Evolutionary conservation across 2,888 invertebrate species (phyloP), one percentile per base, ranked within the genome.

Genomic region (Antitype chi): DNA sequence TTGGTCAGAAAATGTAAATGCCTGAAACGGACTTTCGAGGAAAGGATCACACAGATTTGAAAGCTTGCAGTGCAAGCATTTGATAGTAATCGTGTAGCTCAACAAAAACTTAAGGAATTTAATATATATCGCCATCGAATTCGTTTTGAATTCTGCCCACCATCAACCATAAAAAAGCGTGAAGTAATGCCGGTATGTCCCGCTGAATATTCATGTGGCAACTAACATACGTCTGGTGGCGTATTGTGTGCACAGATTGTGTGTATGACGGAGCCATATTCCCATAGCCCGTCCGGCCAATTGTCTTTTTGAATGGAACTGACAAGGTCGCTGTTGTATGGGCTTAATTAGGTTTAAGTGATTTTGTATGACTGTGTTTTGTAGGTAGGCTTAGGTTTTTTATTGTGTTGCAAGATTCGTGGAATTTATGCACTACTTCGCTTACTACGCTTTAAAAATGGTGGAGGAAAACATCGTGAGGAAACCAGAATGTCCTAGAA

Each of bases 231-330:
- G 82, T 89, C 92, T 90, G 92, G 94, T 93, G 89, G 92, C 64
- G 91, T 88, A 95, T 95, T 95, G 95, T 68, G 11, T 95, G 82
- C n/a, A n/a, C n/a, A n/a, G n/a, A 95, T 95, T 95, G 95, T 68
- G 11, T 95, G 82, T 84, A 92, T 94, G 94, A 94, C 93, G 92
- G 90, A 89, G 88, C 92, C 93, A 88, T 91, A 91, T 95, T 95
- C 95, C 93, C 95, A 95, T 92, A 85, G 89, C 82, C 85, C 88
- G 92, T 91, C 90, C 84, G 91, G 90, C 86, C 89, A 91, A 92
- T 91, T 88, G 91, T 89, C 90, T 91, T 76, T 82, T 82, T 89
- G 86, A 86, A 90, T 91, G 89, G 92, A 91, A 86, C 90, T 71
- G 81, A 70, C 86, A 88, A 87, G 88, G 87, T 69, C 86, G 47